phyloP scores from a whole-genome alignment of 2,888 invertebrate species.

The Tromatobia lineatoria region DNA sequence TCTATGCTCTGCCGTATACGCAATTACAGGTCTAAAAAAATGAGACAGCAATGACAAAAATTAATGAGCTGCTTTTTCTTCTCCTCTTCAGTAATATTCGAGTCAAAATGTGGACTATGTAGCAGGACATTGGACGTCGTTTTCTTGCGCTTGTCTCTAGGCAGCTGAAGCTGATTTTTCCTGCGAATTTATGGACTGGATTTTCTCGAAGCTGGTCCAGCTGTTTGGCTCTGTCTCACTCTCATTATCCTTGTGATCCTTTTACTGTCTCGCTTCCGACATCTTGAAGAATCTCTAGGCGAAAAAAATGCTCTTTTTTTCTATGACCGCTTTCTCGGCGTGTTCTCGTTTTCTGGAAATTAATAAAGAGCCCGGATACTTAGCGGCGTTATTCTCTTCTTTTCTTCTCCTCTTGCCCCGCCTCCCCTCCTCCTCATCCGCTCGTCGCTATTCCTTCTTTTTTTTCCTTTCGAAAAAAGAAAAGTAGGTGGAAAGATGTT shows the following conservation, averaged over 20 bases:
- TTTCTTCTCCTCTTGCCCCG: slow-evolving; percentile 2
- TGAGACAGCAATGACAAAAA: not conserved
- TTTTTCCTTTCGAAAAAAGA: not conserved
- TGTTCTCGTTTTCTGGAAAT: slow-evolving; percentile 54
- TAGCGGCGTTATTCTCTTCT: slow-evolving; percentile 52
- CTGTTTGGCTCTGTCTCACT: not conserved
- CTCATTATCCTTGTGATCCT: slow-evolving; percentile 31
- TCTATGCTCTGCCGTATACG: not conserved
- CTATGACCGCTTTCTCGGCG: slow-evolving; percentile 1
- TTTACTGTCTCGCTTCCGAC: slow-evolving; percentile 42
- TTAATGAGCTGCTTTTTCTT: not conserved
- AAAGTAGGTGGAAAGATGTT: slow-evolving; percentile 24
- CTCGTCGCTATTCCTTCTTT: not conserved
- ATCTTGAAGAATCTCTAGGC: slow-evolving; percentile 40
- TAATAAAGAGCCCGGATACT: slow-evolving; percentile 59
- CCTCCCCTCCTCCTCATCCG: not conserved
- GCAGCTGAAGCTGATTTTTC: slow-evolving; percentile 43
- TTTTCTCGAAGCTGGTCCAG: slow-evolving; percentile 40
- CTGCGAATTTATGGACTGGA: slow-evolving; percentile 60
- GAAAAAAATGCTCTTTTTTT: slow-evolving; percentile 9
- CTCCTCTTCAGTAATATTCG: slow-evolving; percentile 42
- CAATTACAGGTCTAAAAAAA: slow-evolving; percentile 1
- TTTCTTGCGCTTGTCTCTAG: not conserved
- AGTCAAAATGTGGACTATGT: slow-evolving; percentile 21
- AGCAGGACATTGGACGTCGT: slow-evolving; percentile 38